These are phyloP conservation scores for Lacerta viridis DNA, from an alignment of 2,797 vertebrate species.

Conservation along the genomic window DNA sequence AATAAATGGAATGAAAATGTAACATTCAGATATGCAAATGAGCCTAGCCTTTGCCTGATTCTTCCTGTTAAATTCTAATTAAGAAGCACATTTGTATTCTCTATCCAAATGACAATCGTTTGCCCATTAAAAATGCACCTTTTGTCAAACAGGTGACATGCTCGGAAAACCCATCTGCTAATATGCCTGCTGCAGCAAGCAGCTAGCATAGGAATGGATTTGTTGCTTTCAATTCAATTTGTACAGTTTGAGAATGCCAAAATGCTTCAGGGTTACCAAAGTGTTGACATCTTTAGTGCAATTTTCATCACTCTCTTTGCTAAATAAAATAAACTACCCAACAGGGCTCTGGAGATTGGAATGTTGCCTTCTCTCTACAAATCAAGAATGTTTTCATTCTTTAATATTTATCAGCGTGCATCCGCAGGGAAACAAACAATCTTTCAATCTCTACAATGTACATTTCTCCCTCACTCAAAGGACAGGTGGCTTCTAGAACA, in stretches of 20 bases:
- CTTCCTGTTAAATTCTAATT: constrained; percentile 66
- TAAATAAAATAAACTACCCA: constrained; percentile 77
- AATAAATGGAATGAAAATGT: constrained; percentile 29
- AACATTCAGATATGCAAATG: constrained; percentile 42
- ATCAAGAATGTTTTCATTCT: constrained; percentile 68
- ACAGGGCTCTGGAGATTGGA: constrained; percentile 68
- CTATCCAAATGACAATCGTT: constrained; percentile 64
- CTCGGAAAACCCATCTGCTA: constrained; percentile 50
- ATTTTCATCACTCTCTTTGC: constrained; percentile 68
- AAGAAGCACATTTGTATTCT: constrained; percentile 69
- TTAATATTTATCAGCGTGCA: constrained; percentile 72
- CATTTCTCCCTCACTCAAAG: constrained; percentile 50
- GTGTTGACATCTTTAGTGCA: constrained; percentile 62
- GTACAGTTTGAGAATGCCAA: constrained; percentile 62
- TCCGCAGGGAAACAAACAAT: constrained; percentile 71
- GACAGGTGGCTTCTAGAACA: constrained; percentile 58
- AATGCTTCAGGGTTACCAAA: constrained; percentile 70
- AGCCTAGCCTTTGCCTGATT: constrained; percentile 54
- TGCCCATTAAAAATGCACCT: constrained; percentile 72
- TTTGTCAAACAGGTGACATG: constrained; percentile 59
- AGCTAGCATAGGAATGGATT: constrained; percentile 28
- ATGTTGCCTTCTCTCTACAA: constrained; percentile 54
- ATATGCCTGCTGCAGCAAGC: constrained; percentile 68
- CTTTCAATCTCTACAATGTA: constrained; percentile 44
- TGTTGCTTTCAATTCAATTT: constrained; percentile 44